Conservation (phyloP, 2,797 vertebrate species). For the Sibirionetta formosa region DNA sequence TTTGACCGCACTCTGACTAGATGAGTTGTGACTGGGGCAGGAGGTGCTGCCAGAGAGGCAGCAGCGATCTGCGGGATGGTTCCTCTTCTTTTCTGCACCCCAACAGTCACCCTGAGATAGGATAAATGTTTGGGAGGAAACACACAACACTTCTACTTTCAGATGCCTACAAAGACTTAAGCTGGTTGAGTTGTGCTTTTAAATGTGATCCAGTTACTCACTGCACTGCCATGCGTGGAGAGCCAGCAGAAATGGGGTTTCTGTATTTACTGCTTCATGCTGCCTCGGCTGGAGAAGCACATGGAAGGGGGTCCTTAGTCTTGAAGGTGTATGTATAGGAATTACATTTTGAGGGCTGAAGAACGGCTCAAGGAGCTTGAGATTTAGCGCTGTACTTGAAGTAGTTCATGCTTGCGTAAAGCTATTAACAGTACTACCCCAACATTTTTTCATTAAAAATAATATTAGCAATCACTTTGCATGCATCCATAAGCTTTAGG, state of each 20-base stretch:
- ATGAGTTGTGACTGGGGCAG: not conserved
- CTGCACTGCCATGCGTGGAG: not conserved
- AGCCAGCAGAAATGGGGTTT: not conserved
- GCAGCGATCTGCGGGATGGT: not conserved
- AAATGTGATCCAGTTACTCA: not conserved
- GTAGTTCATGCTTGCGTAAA: not conserved
- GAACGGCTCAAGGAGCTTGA: not conserved
- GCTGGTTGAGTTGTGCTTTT: accelerated
- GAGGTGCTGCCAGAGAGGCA: not conserved
- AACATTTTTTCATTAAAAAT: conserved; percentile 16
- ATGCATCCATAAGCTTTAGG: not conserved
- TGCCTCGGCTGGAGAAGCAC: not conserved
- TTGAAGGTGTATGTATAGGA: not conserved
- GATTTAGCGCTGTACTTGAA: not conserved
- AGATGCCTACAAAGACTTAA: not conserved
- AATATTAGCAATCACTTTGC: conserved; percentile 19
- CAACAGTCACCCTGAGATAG: not conserved
- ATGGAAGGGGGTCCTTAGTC: not conserved
- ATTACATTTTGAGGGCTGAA: not conserved
- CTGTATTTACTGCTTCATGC: not conserved
- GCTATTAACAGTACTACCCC: not conserved
- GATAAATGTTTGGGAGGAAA: not conserved
- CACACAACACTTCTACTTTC: not conserved
- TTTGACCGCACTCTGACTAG: not conserved
- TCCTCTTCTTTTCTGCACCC: not conserved